Conservation (phyloP, 2,113 vertebrate genomes). For the Terrapene triunguis region DNA sequence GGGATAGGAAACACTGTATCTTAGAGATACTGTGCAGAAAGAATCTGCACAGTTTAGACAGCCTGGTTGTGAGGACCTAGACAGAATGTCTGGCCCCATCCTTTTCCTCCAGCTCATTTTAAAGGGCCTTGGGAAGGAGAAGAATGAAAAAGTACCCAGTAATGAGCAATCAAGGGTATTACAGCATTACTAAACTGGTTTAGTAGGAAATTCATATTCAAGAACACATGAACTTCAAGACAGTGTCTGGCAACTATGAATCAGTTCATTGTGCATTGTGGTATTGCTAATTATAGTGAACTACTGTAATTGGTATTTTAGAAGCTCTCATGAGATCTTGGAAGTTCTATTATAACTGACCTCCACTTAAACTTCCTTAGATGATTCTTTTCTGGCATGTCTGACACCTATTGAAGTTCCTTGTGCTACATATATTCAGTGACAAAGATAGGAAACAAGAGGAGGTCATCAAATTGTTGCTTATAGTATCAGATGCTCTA, state of each 20-base stretch:
- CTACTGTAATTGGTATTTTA: constrained; percentile 4
- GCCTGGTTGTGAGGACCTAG: not conserved
- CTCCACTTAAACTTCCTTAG: not conserved
- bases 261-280: not conserved
- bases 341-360: not conserved
- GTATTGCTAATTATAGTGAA: not conserved
- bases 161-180: not conserved
- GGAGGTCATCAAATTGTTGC: constrained; percentile 1
- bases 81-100: not conserved
- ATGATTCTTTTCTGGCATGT: not conserved
- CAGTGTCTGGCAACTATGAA: not conserved
- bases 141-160: not conserved
- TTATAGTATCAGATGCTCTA: not conserved
- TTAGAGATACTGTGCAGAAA: not conserved
- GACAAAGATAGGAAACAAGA: not conserved
- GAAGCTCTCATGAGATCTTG: not conserved
- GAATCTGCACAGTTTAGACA: not conserved
- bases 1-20: not conserved
- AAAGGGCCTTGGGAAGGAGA: not conserved
- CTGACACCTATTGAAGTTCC: not conserved
- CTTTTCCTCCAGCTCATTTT: not conserved
- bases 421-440: constrained; percentile 25
- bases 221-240: not conserved
- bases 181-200: not conserved
- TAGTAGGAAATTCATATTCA: not conserved